A percentile compares a stretch with the other conserved stretches of the same genome.
phyloP scores from a whole-genome alignment of 2,113 vertebrate genomes.

The Ceyx melanurus region DNA sequence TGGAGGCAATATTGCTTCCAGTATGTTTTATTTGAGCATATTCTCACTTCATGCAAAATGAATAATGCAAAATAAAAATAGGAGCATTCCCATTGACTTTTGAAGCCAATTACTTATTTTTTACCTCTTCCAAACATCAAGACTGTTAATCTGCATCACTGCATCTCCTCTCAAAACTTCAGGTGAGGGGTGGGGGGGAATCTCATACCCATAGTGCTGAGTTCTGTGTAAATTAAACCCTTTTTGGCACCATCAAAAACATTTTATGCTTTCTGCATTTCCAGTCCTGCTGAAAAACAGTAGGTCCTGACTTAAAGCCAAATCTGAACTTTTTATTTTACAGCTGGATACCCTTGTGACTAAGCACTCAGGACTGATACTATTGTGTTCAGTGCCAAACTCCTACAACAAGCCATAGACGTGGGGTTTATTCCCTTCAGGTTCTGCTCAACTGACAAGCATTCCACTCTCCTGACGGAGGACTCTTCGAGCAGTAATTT shows the following conservation, averaged over 20 bases:
- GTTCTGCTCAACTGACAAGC: conserved; percentile 18
- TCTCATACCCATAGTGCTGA: neutral
- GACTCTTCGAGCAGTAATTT: neutral
- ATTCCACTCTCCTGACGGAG: neutral
- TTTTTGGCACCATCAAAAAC: conserved; percentile 3
- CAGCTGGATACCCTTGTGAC: conserved; percentile 44
- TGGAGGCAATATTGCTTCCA: neutral
- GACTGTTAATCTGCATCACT: neutral
- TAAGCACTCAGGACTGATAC: conserved; percentile 30
- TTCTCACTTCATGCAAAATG: neutral
- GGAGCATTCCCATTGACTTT: neutral
- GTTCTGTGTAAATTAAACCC: neutral
- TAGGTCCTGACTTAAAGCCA: conserved; percentile 36
- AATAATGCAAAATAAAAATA: neutral
- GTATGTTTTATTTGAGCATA: neutral
- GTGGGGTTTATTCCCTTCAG: neutral
- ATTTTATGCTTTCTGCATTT: conserved; percentile 40
- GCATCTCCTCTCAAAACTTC: neutral
- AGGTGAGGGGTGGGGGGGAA: too few species aligned
- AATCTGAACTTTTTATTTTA: neutral
- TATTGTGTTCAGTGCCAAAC: conserved; percentile 27
- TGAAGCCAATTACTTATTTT: neutral
- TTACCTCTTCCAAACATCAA: neutral
- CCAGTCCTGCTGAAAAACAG: conserved; percentile 20
- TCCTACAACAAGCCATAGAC: conserved; percentile 26